Conservation (phyloP, 2,797 vertebrate species). For the Onychomys torridus region DNA sequence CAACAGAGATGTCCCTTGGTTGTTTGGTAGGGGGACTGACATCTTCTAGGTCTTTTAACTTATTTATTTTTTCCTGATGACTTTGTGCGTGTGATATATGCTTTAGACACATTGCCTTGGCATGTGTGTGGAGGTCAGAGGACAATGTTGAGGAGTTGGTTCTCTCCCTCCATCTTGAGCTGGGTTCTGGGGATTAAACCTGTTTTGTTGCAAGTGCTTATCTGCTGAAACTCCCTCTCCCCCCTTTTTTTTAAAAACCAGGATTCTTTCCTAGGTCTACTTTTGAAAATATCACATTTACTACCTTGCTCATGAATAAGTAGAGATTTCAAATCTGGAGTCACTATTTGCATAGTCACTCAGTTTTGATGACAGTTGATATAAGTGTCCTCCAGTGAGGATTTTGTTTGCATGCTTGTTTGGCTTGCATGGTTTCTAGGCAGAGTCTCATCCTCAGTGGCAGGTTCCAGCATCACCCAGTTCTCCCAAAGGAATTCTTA, state of each 20-base stretch:
- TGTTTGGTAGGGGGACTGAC: neutral
- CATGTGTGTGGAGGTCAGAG: neutral
- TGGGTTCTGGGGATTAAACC: neutral
- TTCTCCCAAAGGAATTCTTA: constrained; percentile 61
- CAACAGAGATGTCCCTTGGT: neutral
- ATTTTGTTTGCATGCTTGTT: constrained; percentile 69
- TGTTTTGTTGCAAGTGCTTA: neutral
- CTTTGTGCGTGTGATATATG: too few species aligned
- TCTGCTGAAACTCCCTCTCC: neutral
- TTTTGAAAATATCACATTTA: constrained; percentile 27
- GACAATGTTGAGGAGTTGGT: neutral
- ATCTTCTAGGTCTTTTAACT: neutral
- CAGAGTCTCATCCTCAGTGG: constrained; percentile 23
- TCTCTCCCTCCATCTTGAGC: neutral
- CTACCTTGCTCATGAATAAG: neutral
- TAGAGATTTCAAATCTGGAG: constrained; percentile 2
- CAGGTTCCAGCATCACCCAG: constrained; percentile 52
- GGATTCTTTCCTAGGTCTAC: neutral
- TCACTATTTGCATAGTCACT: neutral
- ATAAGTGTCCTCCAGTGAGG: neutral
- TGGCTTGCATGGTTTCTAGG: constrained; percentile 71
- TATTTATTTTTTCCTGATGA: neutral
- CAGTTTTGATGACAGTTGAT: neutral
- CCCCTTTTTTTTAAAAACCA: neutral
- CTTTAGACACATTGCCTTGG: neutral